Evolutionary conservation across 2,113 vertebrate species (phyloP), one percentile per base, ranked within the genome.

Genomic region (Meriones unguiculatus): DNA sequence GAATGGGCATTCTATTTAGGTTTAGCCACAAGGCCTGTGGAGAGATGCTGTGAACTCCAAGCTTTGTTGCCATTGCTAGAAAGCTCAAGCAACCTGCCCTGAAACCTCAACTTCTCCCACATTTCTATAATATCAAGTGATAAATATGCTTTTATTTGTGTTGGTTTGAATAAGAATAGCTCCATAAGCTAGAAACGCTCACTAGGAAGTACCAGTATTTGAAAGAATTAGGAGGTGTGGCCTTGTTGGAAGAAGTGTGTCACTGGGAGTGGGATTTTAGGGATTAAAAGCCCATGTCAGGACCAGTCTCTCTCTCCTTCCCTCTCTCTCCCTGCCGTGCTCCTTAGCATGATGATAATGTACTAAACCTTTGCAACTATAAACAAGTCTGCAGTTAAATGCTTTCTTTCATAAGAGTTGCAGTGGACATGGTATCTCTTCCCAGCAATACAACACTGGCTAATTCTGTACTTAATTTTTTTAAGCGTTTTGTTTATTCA

Each of bases 401-500:
- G n/a, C 4, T 64, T 64, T 41, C 59, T 5, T 64, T 64, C 10
- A 3, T 84, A 64, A 64, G 7, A 17, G 2, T 64, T 41, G 1
- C 24, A 14, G 28, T 41, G 59, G 7, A 64, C 59, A 28, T 41
- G 13, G 5, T 41, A 3, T 84, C 57, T 62, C 24, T 84, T 64
- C 1, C 7, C 35, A 84, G 81, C 35, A 82, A 25, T 25, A 82
- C 35, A 25, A 14, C 30, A 15, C 80, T 82, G 57, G 14, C 57
- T 67, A 86, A 50, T 7, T 4, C 11, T 9, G 41, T 89, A 17
- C 46, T 93, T 89, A 91, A 86, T 86, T 89, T 91, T 93, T 38
- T 41, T 70, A 91, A 89, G 41, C 28, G 25, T 91, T 96, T 93
- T 87, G 90, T 24, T 95, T 94, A 95, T 14, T 89, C 80, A 25